phyloP scores from a whole-genome alignment of 1,140 invertebrate genomes.

The Armadillidium nasatum region DNA sequence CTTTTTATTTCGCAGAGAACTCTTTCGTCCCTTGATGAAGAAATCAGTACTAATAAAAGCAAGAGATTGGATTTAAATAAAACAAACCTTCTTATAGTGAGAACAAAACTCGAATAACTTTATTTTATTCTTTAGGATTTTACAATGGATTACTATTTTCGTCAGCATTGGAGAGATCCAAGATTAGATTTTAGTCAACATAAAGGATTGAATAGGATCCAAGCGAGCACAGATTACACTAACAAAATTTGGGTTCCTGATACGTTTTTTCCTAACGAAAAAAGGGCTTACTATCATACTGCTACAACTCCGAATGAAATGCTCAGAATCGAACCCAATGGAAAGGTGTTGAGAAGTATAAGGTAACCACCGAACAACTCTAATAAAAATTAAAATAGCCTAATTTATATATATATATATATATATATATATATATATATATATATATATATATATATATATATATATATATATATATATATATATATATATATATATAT shows the following conservation, averaged over 20 bases:
- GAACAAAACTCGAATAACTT: not conserved
- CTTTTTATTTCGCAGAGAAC: too few species aligned
- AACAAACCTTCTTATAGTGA: too few species aligned
- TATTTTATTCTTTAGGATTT: constrained; percentile 70
- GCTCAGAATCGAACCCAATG: constrained; percentile 88
- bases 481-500: not conserved
- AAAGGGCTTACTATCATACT: constrained; percentile 96
- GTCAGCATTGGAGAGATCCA: constrained; percentile 96
- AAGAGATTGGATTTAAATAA: too few species aligned
- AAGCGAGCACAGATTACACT: constrained; percentile 84
- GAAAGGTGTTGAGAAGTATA: constrained; percentile 90
- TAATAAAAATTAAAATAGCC: too few species aligned
- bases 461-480: constrained; percentile 9
- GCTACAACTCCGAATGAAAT: constrained; percentile 96
- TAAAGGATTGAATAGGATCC: constrained; percentile 75
- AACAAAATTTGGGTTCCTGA: constrained; percentile 98
- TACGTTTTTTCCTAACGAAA: constrained; percentile 96
- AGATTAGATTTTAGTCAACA: constrained; percentile 82
- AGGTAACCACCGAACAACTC: constrained; percentile 57
- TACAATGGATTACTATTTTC: constrained; percentile 97
- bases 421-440: too few species aligned
- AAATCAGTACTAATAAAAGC: too few species aligned
- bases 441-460: not conserved
- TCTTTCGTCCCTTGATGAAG: not conserved
- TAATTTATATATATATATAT: too few species aligned